Percentiles rank a stretch among this genome's conserved stretches.
These are phyloP conservation scores for Yponomeuta plumbellus DNA, from an alignment of 2,888 invertebrate species.

Conservation along the genomic window DNA sequence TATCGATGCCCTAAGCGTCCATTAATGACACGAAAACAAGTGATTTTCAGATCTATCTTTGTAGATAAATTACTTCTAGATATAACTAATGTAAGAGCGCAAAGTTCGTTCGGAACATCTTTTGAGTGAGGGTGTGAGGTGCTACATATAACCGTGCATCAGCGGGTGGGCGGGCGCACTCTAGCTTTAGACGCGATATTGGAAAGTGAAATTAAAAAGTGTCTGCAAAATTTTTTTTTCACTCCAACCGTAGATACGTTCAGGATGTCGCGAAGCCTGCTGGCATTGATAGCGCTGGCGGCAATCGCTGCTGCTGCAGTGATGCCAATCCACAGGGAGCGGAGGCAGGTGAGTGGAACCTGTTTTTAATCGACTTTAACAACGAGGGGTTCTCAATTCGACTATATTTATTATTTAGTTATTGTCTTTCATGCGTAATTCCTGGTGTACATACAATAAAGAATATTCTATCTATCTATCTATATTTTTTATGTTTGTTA, in stretches of 20 bases:
- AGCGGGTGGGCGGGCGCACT: conserved; percentile 15
- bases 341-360: conserved; percentile 46
- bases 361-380: too few species aligned
- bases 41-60: neutral
- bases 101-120: conserved; percentile 7
- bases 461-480: too few species aligned
- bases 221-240: conserved; percentile 8
- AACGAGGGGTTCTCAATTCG: too few species aligned
- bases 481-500: too few species aligned
- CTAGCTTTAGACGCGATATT: conserved; percentile 21
- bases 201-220: conserved; percentile 21
- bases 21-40: conserved; percentile 30
- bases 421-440: too few species aligned
- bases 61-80: conserved; percentile 23
- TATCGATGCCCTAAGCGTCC: conserved; percentile 25
- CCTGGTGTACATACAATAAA: too few species aligned
- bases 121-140: conserved; percentile 18
- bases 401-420: too few species aligned
- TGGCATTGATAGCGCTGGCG: conserved; percentile 41
- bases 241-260: neutral
- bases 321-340: conserved; percentile 36
- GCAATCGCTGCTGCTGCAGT: conserved; percentile 40
- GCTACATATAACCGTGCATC: conserved; percentile 34
- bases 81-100: neutral
- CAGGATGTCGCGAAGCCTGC: conserved; percentile 32